Conservation (phyloP, 1,140 invertebrate species). For the Drosophila grimshawi region DNA sequence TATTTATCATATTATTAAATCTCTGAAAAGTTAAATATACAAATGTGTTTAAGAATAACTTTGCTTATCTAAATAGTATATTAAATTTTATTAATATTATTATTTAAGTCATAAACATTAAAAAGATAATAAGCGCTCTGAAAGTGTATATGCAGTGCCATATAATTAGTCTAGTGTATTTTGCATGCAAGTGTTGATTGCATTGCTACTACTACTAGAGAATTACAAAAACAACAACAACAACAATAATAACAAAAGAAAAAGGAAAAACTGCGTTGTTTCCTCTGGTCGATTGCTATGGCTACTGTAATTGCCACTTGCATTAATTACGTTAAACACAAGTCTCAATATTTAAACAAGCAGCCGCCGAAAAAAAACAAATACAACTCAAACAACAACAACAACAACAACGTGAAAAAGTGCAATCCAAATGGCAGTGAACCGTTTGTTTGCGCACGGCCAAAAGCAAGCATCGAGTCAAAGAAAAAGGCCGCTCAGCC, state of each 20-base stretch:
- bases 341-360: conserved; percentile 80
- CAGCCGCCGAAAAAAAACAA: conserved; percentile 52
- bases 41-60: too few species aligned
- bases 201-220: conserved; percentile 33
- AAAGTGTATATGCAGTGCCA: conserved; percentile 27
- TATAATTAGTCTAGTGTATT: conserved; percentile 71
- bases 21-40: too few species aligned
- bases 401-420: conserved; percentile 17
- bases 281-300: conserved; percentile 24
- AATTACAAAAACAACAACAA: conserved; percentile 32
- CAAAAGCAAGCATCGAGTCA: conserved; percentile 50
- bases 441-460: conserved; percentile 78
- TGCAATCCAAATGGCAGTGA: conserved; percentile 73
- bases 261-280: not conserved
- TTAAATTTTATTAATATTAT: too few species aligned
- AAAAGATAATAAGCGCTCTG: not conserved
- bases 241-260: conserved; percentile 1
- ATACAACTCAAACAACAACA: not conserved
- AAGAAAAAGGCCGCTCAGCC: conserved; percentile 53
- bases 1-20: too few species aligned
- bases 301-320: conserved; percentile 74
- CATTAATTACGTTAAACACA: conserved; percentile 81
- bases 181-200: conserved; percentile 69
- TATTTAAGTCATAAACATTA: too few species aligned
- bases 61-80: too few species aligned